Percentiles rank a stretch among this genome's conserved stretches.
Conservation (phyloP, 2,888 invertebrate species). For the Atherix ibis region DNA sequence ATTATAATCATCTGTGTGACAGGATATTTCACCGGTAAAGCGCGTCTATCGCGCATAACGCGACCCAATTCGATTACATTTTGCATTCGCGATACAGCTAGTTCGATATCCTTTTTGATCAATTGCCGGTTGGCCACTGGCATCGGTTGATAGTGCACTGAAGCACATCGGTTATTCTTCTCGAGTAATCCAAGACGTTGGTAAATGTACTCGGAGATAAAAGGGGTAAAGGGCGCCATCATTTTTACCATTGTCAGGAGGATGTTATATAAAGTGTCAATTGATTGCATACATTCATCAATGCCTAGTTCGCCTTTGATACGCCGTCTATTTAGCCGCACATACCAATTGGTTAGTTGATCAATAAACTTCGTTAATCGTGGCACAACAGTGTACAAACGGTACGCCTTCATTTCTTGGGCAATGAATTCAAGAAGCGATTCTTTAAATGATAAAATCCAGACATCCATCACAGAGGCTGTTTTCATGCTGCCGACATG, state of each 20-base stretch:
- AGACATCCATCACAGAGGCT: slow-evolving; percentile 73
- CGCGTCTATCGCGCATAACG: slow-evolving; percentile 81
- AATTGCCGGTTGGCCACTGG: slow-evolving; percentile 54
- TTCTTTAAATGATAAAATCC: slow-evolving; percentile 95
- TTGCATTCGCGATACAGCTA: slow-evolving; percentile 86
- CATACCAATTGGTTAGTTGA: slow-evolving; percentile 97
- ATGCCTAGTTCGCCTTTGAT: slow-evolving; percentile 81
- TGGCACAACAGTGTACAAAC: slow-evolving; percentile 90
- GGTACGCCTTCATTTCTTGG: slow-evolving; percentile 87
- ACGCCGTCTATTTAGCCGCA: slow-evolving; percentile 87
- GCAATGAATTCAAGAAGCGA: slow-evolving; percentile 76
- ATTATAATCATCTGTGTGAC: slow-evolving; percentile 91
- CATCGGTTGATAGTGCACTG: slow-evolving; percentile 85
- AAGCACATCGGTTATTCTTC: slow-evolving; percentile 35
- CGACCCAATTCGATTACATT: slow-evolving; percentile 87
- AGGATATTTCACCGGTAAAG: slow-evolving; percentile 91
- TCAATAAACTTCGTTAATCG: slow-evolving; percentile 90
- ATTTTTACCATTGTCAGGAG: slow-evolving; percentile 76
- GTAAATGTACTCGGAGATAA: slow-evolving; percentile 89
- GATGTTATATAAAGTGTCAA: slow-evolving; percentile 79
- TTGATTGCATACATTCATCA: slow-evolving; percentile 65
- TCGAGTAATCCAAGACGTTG: slow-evolving; percentile 59
- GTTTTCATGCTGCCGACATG: slow-evolving; percentile 19
- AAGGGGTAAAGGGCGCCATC: slow-evolving; percentile 97
- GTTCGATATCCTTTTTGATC: slow-evolving; percentile 74